Evolutionary conservation across 2,797 vertebrate species (phyloP), one percentile per base, ranked within the genome.

Genomic region (Darevskia mixta): DNA sequence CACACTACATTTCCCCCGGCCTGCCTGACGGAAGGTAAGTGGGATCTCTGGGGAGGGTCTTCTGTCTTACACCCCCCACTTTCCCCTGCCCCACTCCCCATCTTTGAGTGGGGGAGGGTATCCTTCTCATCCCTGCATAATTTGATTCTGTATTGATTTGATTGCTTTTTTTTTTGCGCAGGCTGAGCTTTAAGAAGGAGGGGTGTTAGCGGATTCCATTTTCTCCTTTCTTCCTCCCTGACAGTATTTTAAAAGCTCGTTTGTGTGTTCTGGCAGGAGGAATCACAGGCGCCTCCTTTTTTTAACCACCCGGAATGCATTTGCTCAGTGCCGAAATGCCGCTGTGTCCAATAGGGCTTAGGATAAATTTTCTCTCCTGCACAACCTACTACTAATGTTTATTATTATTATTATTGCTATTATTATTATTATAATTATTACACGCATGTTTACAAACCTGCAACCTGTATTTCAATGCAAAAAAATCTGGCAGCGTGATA

Each of bases 1-100:
- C 27, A 27, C 17, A 2, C 17, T 9, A 69, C 38, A 3, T 0
- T 71, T 15, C 10, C 82, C 49, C n/a, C 58, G 0, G 32, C 18
- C 15, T 2, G 69, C 18, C 41, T 23, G n/a, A 76, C 1, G 20
- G 23, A 76, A 84, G 89, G 89, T 90, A 80, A 87, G 89, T 49
- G n/a, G 17, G 5, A 3, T 2, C 38, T 79, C 35, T 72, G 27
- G 25, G 29, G 75, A 1, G n/a, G 5, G 32, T 8, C 9, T n/a
- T 32, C 72, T 15, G 9, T 8, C 5, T 27, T 49, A 3, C 8
- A 7, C 38, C 49, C 61, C 20, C 20, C 13, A 1, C 18, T 35
- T 6, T 15, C 23, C 25, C 5, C 32, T 78, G 1, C 29, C 15
- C 77, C 25, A 27, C 29, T 35, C 67, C 35, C 13, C 27, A 1